Conservation (phyloP, 2,113 vertebrate species). For the Neodon shergylaensis region DNA sequence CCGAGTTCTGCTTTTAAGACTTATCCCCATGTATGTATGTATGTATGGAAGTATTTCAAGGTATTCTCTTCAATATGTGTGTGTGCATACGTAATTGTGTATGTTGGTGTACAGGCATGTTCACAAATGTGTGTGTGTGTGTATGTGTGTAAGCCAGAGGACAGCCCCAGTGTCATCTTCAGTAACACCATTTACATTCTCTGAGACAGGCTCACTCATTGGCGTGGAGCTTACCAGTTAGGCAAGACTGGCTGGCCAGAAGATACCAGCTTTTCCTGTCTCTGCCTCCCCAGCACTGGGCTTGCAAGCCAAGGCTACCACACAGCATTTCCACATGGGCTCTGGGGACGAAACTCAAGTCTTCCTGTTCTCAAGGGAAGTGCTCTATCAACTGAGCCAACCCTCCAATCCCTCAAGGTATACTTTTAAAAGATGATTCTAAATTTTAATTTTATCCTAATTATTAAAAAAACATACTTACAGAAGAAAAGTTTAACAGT, state of each 20-base stretch:
- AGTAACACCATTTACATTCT: not conserved
- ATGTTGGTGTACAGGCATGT: not conserved
- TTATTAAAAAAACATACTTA: not conserved
- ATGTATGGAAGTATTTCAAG: not conserved
- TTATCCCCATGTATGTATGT: not conserved
- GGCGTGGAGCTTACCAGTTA: not conserved
- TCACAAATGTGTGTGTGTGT: not conserved
- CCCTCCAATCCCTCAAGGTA: not conserved
- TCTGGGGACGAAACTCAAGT: not conserved
- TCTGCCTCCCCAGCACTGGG: too few relatives aligned
- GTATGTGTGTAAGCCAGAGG: too few relatives aligned
- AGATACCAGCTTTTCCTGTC: not conserved
- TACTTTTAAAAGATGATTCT: not conserved
- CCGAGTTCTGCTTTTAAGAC: not conserved
- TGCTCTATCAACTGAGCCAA: not conserved
- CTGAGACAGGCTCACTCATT: not conserved
- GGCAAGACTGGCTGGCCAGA: not conserved
- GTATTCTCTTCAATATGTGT: not conserved
- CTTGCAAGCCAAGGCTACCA: not conserved
- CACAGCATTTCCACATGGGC: not conserved
- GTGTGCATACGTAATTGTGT: not conserved
- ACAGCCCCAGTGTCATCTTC: not conserved
- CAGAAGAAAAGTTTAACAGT: not conserved
- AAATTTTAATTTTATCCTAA: not conserved
- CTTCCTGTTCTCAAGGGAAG: not conserved